Base-by-base conservation (phyloP, 92 coral and sea anemone genomes). In the Meandrina meandrites region DNA sequence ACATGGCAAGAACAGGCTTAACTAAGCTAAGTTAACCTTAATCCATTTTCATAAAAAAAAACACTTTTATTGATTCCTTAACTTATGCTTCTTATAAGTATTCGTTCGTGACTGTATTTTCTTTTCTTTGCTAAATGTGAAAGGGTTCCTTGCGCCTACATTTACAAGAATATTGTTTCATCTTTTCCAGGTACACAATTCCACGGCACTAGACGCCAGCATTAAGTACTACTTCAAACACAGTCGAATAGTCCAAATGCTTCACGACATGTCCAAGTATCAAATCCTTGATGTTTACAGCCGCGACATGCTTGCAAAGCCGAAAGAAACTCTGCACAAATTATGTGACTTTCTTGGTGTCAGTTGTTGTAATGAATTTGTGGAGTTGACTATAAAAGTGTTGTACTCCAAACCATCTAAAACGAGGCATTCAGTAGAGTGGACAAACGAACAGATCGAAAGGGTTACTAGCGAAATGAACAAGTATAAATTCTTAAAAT, bases 211-310 rank as follows among this genome's bases (percentile, higher is more conserved):
- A 27, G 71, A 79, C 50, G 0, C 5, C 3, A 11, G 27, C 9
- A 57, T 79, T 0, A 22, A 27, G 4, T 4, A 19, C 2, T 13
- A 79, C 66, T 79, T 79, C 10, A 9, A 10, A 19, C 28, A 34
- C 0, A 17, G 18, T 18, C 50, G 21, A 60, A 21, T 72, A 47
- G 72, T 57, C 19, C 72, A 60, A 79, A 32, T 24, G 18, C 72
- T 79, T 60, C 51, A 60, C 21, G 50, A 24, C 3, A 22, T 56
- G 68, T 42, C 40, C 8, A 22, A 79, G 8, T 60, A 57, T 22
- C 71, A 60, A 37, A 57, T 79, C 40, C 70, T 79, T 12, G 71
- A 57, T 60, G 66, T 79, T 28, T 79, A 79, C 83, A 79, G 71
- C 71, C 70, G 66, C 48, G 83, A 79, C 18, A 32, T 79, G 64